Conservation (phyloP, 2,797 vertebrate species). For the Selene dorsalis region DNA sequence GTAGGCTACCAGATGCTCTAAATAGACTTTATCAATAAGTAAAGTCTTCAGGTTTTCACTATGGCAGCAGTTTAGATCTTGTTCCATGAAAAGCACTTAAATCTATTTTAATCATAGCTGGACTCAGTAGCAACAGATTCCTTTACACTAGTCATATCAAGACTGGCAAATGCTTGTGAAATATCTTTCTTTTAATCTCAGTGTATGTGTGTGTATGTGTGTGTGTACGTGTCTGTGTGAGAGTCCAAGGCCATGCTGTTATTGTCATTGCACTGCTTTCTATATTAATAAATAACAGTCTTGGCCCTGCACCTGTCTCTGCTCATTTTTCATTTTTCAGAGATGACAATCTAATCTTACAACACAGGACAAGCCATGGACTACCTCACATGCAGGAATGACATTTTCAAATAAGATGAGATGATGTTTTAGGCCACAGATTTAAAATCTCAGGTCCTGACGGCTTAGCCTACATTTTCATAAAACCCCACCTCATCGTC, state of each 20-base stretch:
- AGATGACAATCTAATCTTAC: conserved; percentile 60
- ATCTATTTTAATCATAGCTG: conserved; percentile 69
- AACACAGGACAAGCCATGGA: conserved; percentile 26
- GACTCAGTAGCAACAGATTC: conserved; percentile 55
- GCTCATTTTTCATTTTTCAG: conserved; percentile 43
- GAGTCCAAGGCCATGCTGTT: conserved; percentile 72
- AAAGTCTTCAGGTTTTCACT: conserved; percentile 67
- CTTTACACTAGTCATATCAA: conserved; percentile 49
- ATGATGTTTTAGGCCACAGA: conserved; percentile 59
- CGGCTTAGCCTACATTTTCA: conserved; percentile 69
- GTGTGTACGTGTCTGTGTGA: conserved; percentile 12
- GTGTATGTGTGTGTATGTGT: conserved; percentile 21
- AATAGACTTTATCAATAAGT: conserved; percentile 73
- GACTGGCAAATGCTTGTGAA: conserved; percentile 57
- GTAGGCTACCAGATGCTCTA: conserved; percentile 33
- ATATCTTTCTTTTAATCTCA: conserved; percentile 54
- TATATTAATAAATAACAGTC: conserved; percentile 62
- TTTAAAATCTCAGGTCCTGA: conserved; percentile 64
- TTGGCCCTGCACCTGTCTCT: conserved; percentile 55
- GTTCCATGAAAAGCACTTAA: conserved; percentile 59
- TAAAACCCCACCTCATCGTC: conserved; percentile 53
- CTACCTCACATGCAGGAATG: conserved; percentile 49
- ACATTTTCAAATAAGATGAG: conserved; percentile 60
- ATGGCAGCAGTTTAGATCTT: conserved; percentile 48
- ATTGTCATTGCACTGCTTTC: conserved; percentile 64